Evolutionary conservation across 2,113 vertebrate genomes (phyloP), one percentile per base, ranked within the genome.

Genomic region (Calyptomena viridis): DNA sequence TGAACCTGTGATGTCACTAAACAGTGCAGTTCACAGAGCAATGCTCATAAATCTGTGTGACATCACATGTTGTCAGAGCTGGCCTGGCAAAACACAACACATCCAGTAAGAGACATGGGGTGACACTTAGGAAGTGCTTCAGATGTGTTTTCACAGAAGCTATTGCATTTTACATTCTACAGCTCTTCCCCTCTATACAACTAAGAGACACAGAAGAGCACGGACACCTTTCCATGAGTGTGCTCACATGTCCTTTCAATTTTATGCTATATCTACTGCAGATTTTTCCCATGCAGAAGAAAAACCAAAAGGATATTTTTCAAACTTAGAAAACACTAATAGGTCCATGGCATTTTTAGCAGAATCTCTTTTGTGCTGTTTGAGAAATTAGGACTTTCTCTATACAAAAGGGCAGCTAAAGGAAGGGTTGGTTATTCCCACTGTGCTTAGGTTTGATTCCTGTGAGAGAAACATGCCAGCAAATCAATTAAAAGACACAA

Each of bases 81-180:
- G 53, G 25, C 13, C 31, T 47, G 40, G 11, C 13, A 21, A 72
- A 82, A 83, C 8, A 6, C 37, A 88, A 50, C 22, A 30, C 33
- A 63, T 28, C 39, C 74, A 87, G 47, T 3, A 4, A 78, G 27
- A 82, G 80, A 63, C 2, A 1, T 0, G 0, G 20, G 18, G 5
- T 52, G 24, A 9, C 18, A 58, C 9, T 37, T 33, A 60, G 31
- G 44, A 87, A 74, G 25, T 0, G 1, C 5, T 24, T 89, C 52
- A 81, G 49, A 17, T 40, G 22, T 50, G 27, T 47, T 89, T 84
- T 47, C 30, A 63, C 27, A 22, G 27, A 58, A 72, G 68, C 37
- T 84, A 77, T 31, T 5, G 2, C 16, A 23, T 84, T 81, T 86
- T 87, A 21, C 15, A 24, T 44, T 23, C 44, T 66, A 22, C 0